phyloP scores from a whole-genome alignment of 2,113 vertebrate genomes.

The Nothobranchius kuhntae region DNA sequence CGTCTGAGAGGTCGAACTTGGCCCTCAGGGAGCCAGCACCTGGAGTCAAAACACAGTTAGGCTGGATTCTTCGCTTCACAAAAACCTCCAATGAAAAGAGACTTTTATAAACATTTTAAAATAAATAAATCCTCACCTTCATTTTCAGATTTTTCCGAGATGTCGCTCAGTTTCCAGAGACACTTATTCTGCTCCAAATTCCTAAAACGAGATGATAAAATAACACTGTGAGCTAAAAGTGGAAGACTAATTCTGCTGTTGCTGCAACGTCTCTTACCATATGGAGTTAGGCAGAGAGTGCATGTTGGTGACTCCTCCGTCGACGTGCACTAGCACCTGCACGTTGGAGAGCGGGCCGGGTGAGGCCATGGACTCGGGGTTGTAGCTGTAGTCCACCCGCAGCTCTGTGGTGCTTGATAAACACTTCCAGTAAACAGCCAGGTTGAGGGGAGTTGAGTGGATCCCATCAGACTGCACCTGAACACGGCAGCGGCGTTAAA shows the following conservation, averaged over 20 bases:
- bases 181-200: constrained; percentile 94
- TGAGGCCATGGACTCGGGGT: constrained; percentile 90
- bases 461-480: constrained; percentile 95
- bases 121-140: constrained; percentile 80
- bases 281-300: constrained; percentile 91
- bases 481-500: constrained; percentile 33
- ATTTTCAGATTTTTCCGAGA: constrained; percentile 97
- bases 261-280: constrained; percentile 79
- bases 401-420: constrained; percentile 88
- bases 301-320: constrained; percentile 91
- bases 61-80: background rate
- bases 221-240: background rate
- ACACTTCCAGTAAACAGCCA: constrained; percentile 97
- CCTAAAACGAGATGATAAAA: constrained; percentile 73
- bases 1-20: constrained; percentile 93
- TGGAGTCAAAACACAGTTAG: constrained; percentile 51
- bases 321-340: constrained; percentile 92
- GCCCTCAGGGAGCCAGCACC: constrained; percentile 93
- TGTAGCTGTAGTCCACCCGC: constrained; percentile 94
- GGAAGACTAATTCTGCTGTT: background rate
- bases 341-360: constrained; percentile 86
- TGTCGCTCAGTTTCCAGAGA: constrained; percentile 91
- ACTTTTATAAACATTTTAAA: background rate
- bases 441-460: constrained; percentile 94
- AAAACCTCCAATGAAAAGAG: background rate